A percentile compares a stretch with the other conserved stretches of the same genome.
Conservation (phyloP, 2,797 vertebrate species). For the Micropoecilia bifurca region DNA sequence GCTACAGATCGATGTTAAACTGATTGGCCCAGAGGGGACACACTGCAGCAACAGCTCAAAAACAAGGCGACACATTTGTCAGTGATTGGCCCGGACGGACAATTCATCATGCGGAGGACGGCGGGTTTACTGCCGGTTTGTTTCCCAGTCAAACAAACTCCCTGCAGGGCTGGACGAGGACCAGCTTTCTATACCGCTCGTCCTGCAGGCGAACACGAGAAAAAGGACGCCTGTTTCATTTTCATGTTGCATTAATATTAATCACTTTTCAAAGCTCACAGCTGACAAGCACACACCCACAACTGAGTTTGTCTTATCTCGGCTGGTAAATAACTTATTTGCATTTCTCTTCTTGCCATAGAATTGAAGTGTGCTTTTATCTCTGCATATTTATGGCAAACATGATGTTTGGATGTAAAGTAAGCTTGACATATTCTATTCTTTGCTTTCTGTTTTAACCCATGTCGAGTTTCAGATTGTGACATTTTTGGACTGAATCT, state of each 20-base stretch:
- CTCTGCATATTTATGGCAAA: constrained; percentile 17
- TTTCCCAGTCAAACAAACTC: constrained; percentile 16
- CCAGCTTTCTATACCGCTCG: constrained; percentile 10
- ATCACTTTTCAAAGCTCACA: constrained; percentile 43
- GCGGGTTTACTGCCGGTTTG: constrained; percentile 23
- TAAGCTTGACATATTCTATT: constrained; percentile 1
- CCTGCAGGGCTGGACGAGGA: constrained; percentile 32
- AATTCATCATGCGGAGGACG: constrained; percentile 17
- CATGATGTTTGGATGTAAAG: constrained; percentile 17
- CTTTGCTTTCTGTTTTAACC: constrained; percentile 28
- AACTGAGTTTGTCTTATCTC: constrained; percentile 37
- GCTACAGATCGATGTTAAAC: constrained; percentile 27
- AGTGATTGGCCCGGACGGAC: constrained; percentile 32
- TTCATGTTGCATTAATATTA: constrained; percentile 63
- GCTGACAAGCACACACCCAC: constrained; percentile 47
- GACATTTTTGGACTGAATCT: constrained; percentile 32
- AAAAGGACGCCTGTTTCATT: constrained; percentile 36
- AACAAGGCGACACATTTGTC: constrained; percentile 27
- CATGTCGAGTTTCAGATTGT: background rate
- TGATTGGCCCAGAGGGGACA: constrained; percentile 33
- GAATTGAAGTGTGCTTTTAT: constrained; percentile 19
- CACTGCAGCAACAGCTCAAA: constrained; percentile 17
- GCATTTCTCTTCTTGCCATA: constrained; percentile 36
- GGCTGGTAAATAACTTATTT: constrained; percentile 41
- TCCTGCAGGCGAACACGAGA: constrained; percentile 15